Percentiles rank a stretch among this genome's conserved stretches.
These are phyloP conservation scores for Champsocephalus esox DNA, from an alignment of 2,797 vertebrate species.

Conservation along the genomic window DNA sequence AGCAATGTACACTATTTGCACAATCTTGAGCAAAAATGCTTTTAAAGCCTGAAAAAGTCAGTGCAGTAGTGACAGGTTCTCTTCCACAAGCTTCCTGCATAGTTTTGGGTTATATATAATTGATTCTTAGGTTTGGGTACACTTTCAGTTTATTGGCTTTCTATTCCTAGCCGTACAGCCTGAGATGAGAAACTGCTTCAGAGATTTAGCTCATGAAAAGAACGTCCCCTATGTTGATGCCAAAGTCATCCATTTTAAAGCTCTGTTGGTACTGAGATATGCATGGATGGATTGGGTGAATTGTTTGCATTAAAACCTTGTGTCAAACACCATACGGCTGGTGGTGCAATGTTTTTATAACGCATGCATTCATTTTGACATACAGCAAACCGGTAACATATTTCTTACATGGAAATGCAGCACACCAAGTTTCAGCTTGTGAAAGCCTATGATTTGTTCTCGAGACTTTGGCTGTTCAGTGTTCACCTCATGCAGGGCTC, in stretches of 20 bases:
- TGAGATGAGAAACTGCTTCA: neutral
- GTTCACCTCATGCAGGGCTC: neutral
- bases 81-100: neutral
- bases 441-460: neutral
- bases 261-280: neutral
- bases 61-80: neutral
- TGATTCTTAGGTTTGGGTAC: neutral
- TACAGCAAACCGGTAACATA: neutral
- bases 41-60: neutral
- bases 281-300: constrained; percentile 12
- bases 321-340: neutral
- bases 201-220: neutral
- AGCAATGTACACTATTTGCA: neutral
- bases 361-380: neutral
- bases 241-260: neutral
- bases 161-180: neutral
- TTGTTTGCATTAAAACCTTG: constrained; percentile 8
- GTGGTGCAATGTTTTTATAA: neutral
- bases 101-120: too few relatives aligned
- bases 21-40: neutral
- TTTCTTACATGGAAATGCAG: neutral
- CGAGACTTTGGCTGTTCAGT: constrained; percentile 13
- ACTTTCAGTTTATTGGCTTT: neutral
- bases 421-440: constrained; percentile 8
- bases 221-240: neutral